phyloP scores from a whole-genome alignment of 2,888 invertebrate genomes.

The Perithous albicinctus region DNA sequence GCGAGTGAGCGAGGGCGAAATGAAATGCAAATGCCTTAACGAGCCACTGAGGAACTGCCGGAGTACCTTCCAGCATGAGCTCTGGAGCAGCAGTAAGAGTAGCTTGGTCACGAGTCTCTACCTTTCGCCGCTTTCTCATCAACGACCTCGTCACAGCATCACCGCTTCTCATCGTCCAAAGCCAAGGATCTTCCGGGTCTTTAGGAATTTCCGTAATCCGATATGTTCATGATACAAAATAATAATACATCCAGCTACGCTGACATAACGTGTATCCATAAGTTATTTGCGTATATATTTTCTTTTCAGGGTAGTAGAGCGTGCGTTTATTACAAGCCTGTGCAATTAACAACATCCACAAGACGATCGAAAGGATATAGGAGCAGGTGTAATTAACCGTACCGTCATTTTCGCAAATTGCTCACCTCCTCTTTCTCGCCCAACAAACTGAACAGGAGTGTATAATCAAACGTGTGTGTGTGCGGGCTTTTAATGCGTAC shows the following conservation, averaged over 20 bases:
- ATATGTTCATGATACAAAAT: constrained; percentile 45
- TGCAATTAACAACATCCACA: constrained; percentile 64
- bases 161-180: constrained; percentile 47
- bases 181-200: constrained; percentile 53
- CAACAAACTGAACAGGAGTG: constrained; percentile 31
- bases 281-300: constrained; percentile 62
- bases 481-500: constrained; percentile 19
- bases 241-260: constrained; percentile 40
- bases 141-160: constrained; percentile 76
- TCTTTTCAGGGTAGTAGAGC: constrained; percentile 62
- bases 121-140: constrained; percentile 77
- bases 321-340: constrained; percentile 57
- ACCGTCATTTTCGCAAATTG: constrained; percentile 65
- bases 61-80: constrained; percentile 77
- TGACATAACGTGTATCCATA: constrained; percentile 24
- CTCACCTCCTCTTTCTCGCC: constrained; percentile 61
- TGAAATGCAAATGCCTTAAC: constrained; percentile 85
- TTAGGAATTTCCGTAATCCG: constrained; percentile 51
- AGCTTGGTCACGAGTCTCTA: constrained; percentile 80
- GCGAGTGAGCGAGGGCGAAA: constrained; percentile 77
- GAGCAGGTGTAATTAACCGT: constrained; percentile 64
- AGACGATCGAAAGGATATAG: constrained; percentile 37
- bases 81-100: constrained; percentile 40
- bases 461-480: constrained; percentile 50
- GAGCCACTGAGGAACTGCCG: constrained; percentile 84